phyloP scores from a whole-genome alignment of 2,113 vertebrate species.

The Labeo catla region DNA sequence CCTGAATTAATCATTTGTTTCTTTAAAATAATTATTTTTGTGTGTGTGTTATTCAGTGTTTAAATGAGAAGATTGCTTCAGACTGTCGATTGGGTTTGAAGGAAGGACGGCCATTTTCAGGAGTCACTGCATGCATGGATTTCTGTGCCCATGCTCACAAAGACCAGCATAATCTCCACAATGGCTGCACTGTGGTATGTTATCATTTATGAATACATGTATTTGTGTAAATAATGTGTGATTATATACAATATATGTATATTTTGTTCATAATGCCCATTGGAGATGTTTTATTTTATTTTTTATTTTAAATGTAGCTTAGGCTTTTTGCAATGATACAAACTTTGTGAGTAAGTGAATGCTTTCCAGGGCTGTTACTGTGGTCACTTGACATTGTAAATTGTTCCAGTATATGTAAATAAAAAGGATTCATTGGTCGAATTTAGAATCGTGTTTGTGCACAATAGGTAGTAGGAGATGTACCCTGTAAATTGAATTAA shows the following conservation, averaged over 20 bases:
- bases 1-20: not conserved
- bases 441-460: not conserved
- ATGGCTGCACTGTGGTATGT: conserved; percentile 97
- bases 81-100: conserved; percentile 94
- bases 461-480: not conserved
- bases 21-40: not conserved
- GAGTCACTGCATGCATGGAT: conserved; percentile 98
- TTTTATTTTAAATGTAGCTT: too few relatives aligned
- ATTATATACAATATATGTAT: not conserved
- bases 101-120: conserved; percentile 94
- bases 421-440: not conserved
- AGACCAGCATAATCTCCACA: conserved; percentile 98
- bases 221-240: not conserved
- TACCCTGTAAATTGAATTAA: not conserved
- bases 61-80: conserved; percentile 83
- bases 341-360: not conserved
- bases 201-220: not conserved
- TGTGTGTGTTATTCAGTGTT: conserved; percentile 75
- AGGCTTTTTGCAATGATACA: too few relatives aligned
- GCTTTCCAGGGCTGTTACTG: not conserved
- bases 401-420: not conserved
- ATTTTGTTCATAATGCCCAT: not conserved
- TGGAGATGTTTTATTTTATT: too few relatives aligned
- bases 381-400: not conserved
- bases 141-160: conserved; percentile 99